A percentile compares a stretch with the other conserved stretches of the same genome.
phyloP scores from a whole-genome alignment of 2,888 invertebrate genomes.

The Himalopsyche tibetana region DNA sequence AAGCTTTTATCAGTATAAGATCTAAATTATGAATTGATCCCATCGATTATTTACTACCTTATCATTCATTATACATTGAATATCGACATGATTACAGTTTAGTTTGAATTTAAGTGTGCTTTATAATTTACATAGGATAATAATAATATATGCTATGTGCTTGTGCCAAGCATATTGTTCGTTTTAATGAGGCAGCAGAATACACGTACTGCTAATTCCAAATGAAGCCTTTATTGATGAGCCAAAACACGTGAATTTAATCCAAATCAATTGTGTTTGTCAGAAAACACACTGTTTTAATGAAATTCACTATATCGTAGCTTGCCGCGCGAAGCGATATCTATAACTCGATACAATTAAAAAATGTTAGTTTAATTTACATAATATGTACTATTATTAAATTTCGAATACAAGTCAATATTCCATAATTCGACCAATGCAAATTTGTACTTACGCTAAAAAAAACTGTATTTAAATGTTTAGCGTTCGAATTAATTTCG shows the following conservation, averaged over 20 bases:
- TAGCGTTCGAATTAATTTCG: no score
- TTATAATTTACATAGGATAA: background rate
- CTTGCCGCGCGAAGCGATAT: background rate
- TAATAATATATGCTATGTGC: background rate
- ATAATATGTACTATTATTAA: no score
- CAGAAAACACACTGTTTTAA: constrained; percentile 17
- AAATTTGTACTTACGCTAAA: no score
- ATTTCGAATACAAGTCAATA: no score
- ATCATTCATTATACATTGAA: background rate
- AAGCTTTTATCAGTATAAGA: no score
- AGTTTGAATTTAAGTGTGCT: background rate
- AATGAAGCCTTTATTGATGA: constrained; percentile 29
- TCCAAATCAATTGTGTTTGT: constrained; percentile 30
- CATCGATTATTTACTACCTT: background rate
- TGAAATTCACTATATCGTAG: constrained; percentile 14
- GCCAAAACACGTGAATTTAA: constrained; percentile 16
- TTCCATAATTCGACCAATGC: no score
- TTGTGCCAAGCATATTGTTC: background rate
- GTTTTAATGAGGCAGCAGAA: constrained; percentile 8
- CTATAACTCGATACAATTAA: background rate
- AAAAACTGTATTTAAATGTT: no score
- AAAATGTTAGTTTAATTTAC: no score
- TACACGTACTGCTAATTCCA: background rate
- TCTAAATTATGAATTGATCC: no score
- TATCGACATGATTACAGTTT: background rate